Base-by-base conservation (phyloP, 2,797 vertebrate genomes). In the Chelon auratus region DNA sequence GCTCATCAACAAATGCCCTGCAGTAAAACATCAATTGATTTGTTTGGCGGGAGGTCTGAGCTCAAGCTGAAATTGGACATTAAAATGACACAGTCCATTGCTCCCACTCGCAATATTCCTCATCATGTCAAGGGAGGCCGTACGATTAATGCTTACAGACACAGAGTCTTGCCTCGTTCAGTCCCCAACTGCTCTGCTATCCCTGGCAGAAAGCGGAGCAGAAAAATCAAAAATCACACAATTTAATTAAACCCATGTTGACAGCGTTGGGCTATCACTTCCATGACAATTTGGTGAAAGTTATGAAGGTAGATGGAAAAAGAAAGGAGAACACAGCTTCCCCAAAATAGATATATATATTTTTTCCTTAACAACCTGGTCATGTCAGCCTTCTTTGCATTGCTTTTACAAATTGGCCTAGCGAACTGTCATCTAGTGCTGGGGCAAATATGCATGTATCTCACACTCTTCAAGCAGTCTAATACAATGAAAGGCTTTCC, bases 1-100 rank as follows among this genome's bases (percentile, higher is more conserved):
- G 87, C 76, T 89, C 83, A 83, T 87, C 83, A 87, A 84, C 82
- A 91, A 85, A 91, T 60, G 78, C 78, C 76, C 85, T 68, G 80
- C 78, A 72, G 86, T 88, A 77, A 74, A 79, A 87, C 81, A 84
- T 75, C 77, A 84, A 87, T 86, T 83, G 84, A 90, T 90, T 84
- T 87, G 80, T 75, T 84, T 86, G 82, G 87, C 37, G 51, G 87
- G 88, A 87, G 88, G 92, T 91, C 85, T 81, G 80, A 86, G 80
- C 87, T 90, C 77, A 75, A 79, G 82, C 81, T 83, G 82, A 90
- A 92, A 89, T 88, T 87, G 84, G 81, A 83, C 88, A 93, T 92
- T 92, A 92, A 91, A 91, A 91, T 86, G 87, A 87, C 73, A 87
- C 90, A 89, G 88, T 89, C 87, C 88, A 91, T 91, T 87, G 89